Base-by-base conservation (phyloP, 2,888 invertebrate species). In the Cheilosia variabilis region DNA sequence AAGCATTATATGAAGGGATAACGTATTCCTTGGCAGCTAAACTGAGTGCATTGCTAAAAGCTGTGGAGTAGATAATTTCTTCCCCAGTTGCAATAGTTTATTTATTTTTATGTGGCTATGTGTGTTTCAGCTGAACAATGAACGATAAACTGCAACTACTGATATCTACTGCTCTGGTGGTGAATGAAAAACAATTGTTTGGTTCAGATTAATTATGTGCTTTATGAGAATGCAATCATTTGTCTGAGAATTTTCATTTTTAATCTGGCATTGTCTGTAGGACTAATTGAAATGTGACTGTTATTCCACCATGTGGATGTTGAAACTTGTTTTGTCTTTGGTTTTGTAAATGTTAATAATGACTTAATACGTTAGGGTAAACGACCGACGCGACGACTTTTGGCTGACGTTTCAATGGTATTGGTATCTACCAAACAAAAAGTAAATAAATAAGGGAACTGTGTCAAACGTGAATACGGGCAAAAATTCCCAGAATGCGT, bases 161-260 rank as follows among this genome's bases (percentile, higher is more conserved):
- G 9, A 31, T 31, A 31, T 31, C 31, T 37, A 13, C 37, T 60
- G 17, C 69, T 66, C 43, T 57, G 43, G n/a, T 53, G 55, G 13
- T 53, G 31, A 68, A 62, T 75, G 50, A 41, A 45, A 22, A 77
- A 82, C 71, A 66, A 68, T 76, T 62, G 66, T 50, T 68, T 60
- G 60, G 15, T 13, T 43, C 34, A 62, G 72, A 78, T 78, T 83
- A 83, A 78, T 83, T 83, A 57, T 72, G 58, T 47, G 63, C 60
- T 55, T 80, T 53, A 66, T 27, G 53, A 41, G 55, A 50, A 76
- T 71, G 72, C 66, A 71, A 77, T 68, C 45, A 80, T 75, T 68
- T 60, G 43, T 34, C 19, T 55, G 43, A 17, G 37, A 27, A 6
- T 63, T 71, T 63, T 45, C 27, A 10, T 57, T 71, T 63, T 45